Percentiles rank a stretch among this genome's conserved stretches.
Conservation (phyloP, 2,888 invertebrate species). For the Tuta absoluta region DNA sequence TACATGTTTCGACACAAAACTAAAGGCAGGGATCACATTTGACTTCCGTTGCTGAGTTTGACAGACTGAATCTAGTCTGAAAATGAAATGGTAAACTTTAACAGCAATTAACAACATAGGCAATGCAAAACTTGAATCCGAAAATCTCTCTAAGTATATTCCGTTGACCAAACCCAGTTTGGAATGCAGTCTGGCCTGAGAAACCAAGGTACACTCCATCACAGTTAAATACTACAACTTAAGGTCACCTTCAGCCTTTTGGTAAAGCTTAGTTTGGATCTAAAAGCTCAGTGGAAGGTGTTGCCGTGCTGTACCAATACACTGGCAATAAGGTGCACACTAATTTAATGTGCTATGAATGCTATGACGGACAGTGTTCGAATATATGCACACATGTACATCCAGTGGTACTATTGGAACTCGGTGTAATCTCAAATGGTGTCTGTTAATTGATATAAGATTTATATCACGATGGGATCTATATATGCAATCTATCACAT, state of each 20-base stretch:
- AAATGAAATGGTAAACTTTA: too few species aligned
- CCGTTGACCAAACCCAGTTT: slow-evolving; percentile 15
- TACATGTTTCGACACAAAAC: too few species aligned
- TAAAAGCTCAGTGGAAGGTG: neutral
- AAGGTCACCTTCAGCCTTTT: neutral
- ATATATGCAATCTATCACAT: too few species aligned
- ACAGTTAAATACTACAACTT: neutral
- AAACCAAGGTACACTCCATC: neutral
- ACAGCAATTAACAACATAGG: neutral
- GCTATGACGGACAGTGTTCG: neutral
- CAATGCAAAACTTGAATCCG: slow-evolving; percentile 5
- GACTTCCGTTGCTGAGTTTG: too few species aligned
- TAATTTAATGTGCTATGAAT: slow-evolving; percentile 8
- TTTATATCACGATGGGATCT: too few species aligned
- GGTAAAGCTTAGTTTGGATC: neutral
- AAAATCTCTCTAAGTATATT: slow-evolving; percentile 14
- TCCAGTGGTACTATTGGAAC: slow-evolving; percentile 13
- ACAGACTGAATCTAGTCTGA: too few species aligned
- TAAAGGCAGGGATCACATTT: too few species aligned
- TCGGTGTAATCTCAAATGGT: neutral
- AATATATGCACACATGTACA: slow-evolving; percentile 7
- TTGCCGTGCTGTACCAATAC: neutral
- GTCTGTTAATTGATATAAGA: too few species aligned
- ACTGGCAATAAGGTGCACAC: slow-evolving; percentile 17
- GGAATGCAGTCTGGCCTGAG: slow-evolving; percentile 32